These are phyloP conservation scores for Manacus vitellinus DNA, from an alignment of 2,113 vertebrate genomes.

Conservation along the genomic window DNA sequence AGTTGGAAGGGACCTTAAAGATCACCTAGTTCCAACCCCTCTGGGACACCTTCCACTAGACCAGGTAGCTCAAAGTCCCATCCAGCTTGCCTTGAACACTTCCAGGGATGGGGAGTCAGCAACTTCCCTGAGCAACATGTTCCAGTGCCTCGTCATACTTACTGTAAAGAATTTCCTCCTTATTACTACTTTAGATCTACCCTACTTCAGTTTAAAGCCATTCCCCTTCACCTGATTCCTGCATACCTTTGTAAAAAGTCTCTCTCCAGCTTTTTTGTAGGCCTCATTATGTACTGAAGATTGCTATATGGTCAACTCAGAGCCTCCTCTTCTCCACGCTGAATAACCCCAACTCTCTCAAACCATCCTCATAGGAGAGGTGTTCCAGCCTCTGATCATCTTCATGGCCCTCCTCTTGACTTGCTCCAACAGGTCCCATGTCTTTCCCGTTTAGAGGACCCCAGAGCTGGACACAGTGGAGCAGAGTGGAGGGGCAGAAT, in stretches of 20 bases:
- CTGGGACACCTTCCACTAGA: not conserved
- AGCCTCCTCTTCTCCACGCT: not conserved
- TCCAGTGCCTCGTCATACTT: not conserved
- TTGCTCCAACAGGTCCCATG: not conserved
- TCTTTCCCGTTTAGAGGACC: not conserved
- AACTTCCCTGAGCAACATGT: not conserved
- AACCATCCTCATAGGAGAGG: not conserved
- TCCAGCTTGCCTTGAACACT: not conserved
- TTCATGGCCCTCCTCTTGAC: not conserved
- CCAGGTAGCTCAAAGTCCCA: not conserved
- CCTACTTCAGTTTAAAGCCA: not conserved
- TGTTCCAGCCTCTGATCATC: not conserved
- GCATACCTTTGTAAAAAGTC: not conserved
- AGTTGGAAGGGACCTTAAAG: not conserved
- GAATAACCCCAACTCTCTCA: not conserved
- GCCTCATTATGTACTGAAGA: not conserved
- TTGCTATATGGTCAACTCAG: too few species aligned
- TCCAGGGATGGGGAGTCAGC: too few species aligned
- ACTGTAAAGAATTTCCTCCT: not conserved
- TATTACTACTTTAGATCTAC: not conserved
- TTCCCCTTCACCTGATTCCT: not conserved
- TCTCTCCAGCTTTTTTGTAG: not conserved
- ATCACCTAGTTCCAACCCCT: not conserved
- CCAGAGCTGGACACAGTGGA: not conserved
- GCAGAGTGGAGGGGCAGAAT: not conserved